Evolutionary conservation across 92 coral and sea anemone species (phyloP), one percentile per base, ranked within the genome.

Genomic region (Metridium senile): DNA sequence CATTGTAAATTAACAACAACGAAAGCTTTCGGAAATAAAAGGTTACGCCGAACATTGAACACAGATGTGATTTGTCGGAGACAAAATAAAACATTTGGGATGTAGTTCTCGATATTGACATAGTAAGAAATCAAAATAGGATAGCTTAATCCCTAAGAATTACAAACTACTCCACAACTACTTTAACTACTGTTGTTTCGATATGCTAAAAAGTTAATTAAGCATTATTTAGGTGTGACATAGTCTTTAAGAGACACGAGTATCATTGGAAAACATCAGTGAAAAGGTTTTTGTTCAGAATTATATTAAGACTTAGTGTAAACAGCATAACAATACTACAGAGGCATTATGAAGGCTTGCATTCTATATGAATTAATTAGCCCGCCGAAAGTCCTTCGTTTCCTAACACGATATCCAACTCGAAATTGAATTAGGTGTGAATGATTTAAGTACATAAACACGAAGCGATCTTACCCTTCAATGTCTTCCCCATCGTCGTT

Each of bases 401-500:
- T n/a, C n/a, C n/a, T n/a, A n/a, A n/a, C n/a, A n/a, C n/a, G n/a
- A n/a, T n/a, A n/a, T n/a, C n/a, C n/a, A n/a, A n/a, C n/a, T n/a
- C n/a, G n/a, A 39, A 39, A 6, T 39, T 39, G 49, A 39, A 39
- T 39, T 4, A 39, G 49, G 49, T 39, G 49, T 39, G 49, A 4
- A 39, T 39, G 6, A 13, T 39, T 39, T 39, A 39, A 39, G 49
- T 39, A 39, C 49, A 39, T 39, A 39, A 39, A 39, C 49, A 39
- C 13, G 32, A 45, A 10, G 39, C 9, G 61, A 43, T 11, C 70
- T 63, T 61, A 63, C 69, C 71, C 80, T 8, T 67, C 17, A 8
- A 85, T 66, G 25, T 89, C 93, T 52, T 86, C 89, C 0, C 97
- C 97, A 23, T 88, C 97, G 17, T 91, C 97, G 6, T 89, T 91